A percentile compares a stretch with the other conserved stretches of the same genome.
Evolutionary conservation across 2,113 vertebrate species (phyloP).

Genomic region (Lathamus discolor): DNA sequence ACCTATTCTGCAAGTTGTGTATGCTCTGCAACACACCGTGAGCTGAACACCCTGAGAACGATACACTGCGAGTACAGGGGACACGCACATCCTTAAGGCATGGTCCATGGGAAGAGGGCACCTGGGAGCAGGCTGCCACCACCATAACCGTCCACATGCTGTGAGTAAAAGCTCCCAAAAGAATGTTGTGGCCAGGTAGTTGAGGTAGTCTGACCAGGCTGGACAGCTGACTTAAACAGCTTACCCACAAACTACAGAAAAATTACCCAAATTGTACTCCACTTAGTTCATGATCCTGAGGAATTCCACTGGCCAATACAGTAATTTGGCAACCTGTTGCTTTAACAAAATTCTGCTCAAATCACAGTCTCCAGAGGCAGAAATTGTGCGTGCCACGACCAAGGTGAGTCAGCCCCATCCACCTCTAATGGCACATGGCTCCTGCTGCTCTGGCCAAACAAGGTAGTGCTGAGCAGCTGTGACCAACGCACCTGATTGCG

Average conservation of each 20-base stretch:
- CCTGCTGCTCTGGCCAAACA: neutral
- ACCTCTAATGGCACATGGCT: neutral
- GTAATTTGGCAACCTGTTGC: neutral
- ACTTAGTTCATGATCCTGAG: fast-evolving
- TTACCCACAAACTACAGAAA: neutral
- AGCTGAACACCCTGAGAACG: neutral
- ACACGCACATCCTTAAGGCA: neutral
- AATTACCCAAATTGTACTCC: neutral
- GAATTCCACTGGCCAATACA: neutral
- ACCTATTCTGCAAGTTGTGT: neutral
- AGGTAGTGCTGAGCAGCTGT: neutral
- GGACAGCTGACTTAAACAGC: neutral
- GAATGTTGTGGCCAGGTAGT: neutral
- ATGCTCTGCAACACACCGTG: neutral
- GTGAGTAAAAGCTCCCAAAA: neutral
- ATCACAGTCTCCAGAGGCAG: neutral
- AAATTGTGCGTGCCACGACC: neutral
- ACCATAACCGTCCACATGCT: neutral
- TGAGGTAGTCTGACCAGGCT: neutral
- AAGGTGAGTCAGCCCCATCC: neutral
- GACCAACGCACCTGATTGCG: constrained; percentile 87
- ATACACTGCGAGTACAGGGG: fast-evolving
- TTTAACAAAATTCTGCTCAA: neutral
- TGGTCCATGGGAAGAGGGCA: fast-evolving
- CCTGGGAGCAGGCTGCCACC: neutral